Percentiles rank a stretch among this genome's conserved stretches.
These are phyloP conservation scores for Hipposideros larvatus DNA, from an alignment of 2,797 vertebrate genomes.

Conservation along the genomic window DNA sequence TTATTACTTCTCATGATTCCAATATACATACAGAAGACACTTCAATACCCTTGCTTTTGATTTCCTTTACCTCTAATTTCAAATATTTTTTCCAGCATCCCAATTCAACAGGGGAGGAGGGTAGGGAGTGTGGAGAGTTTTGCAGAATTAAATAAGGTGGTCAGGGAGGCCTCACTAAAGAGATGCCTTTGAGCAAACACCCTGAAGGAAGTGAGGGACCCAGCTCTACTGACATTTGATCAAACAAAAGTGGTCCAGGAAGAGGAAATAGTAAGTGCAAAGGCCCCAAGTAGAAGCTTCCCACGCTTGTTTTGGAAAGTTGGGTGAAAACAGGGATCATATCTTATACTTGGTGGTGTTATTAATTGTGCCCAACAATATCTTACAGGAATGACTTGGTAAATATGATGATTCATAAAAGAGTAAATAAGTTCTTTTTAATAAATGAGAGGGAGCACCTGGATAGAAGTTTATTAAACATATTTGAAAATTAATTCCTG, in stretches of 20 bases:
- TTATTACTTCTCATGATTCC: not conserved
- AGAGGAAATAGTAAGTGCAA: not conserved
- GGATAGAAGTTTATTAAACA: not conserved
- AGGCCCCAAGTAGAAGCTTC: not conserved
- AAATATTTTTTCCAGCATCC: not conserved
- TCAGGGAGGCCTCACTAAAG: not conserved
- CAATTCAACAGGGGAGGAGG: not conserved
- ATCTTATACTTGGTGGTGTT: not conserved
- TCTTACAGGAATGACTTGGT: not conserved
- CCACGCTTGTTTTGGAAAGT: not conserved
- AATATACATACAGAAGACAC: not conserved
- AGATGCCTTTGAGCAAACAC: not conserved
- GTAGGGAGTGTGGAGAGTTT: not conserved
- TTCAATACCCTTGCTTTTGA: not conserved
- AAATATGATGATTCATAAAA: not conserved
- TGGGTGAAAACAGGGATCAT: not conserved
- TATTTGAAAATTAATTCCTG: constrained; percentile 3
- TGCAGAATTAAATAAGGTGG: not conserved
- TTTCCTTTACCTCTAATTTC: constrained; percentile 19
- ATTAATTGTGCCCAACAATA: not conserved
- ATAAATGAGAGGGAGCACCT: not conserved
- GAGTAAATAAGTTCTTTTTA: constrained; percentile 2
- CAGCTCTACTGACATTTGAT: not conserved
- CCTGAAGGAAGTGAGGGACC: not conserved
- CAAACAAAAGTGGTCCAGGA: not conserved